A percentile compares a stretch with the other conserved stretches of the same genome.
Conservation (phyloP, 2,797 vertebrate genomes). For the Thaleichthys pacificus region DNA sequence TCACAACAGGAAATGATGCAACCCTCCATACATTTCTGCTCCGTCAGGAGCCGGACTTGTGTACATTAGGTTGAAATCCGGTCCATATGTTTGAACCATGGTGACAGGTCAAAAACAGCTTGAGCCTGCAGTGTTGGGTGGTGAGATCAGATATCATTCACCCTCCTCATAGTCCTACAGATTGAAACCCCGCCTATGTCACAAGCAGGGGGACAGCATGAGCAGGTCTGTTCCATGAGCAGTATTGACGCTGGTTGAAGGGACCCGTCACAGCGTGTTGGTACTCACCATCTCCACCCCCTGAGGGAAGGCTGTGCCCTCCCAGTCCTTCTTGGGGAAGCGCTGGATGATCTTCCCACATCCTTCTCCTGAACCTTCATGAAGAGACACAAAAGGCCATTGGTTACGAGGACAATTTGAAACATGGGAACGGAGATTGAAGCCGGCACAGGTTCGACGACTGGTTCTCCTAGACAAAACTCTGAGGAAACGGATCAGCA, state of each 20-base stretch:
- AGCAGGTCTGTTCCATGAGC: neutral
- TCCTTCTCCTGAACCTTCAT: constrained; percentile 87
- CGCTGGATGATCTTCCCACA: constrained; percentile 97
- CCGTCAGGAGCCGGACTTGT: neutral
- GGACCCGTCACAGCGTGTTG: neutral
- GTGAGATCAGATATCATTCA: neutral
- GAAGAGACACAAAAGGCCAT: constrained; percentile 27
- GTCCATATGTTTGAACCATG: neutral
- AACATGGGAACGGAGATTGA: too few species aligned
- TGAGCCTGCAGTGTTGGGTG: neutral
- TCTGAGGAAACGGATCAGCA: neutral
- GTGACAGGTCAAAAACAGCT: neutral
- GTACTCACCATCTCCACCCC: constrained; percentile 96
- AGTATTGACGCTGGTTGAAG: too few species aligned
- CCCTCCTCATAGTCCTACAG: neutral
- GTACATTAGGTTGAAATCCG: constrained; percentile 1
- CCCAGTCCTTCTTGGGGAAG: constrained; percentile 96
- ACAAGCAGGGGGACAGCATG: neutral
- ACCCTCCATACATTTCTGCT: neutral
- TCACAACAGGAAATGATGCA: constrained; percentile 15
- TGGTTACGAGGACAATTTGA: neutral
- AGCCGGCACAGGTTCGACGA: too few species aligned
- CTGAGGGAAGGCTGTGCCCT: constrained; percentile 95
- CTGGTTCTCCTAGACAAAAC: too few species aligned
- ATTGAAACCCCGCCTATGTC: neutral